Conservation (phyloP, 2,113 vertebrate genomes). For the Polyodon spathula region DNA sequence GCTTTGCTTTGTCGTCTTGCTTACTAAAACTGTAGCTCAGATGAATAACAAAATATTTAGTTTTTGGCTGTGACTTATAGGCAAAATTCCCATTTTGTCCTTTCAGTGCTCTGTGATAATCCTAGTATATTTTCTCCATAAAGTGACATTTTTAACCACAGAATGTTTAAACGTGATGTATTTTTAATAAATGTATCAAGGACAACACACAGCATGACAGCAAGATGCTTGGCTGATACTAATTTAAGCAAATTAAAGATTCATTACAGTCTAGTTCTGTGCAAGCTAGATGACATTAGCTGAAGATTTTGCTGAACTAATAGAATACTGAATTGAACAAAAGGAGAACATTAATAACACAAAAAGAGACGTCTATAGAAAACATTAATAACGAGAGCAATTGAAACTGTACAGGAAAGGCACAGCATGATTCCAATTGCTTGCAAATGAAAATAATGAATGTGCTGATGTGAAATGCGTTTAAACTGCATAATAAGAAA, state of each 20-base stretch:
- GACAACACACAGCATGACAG: no score
- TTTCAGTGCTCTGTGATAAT: no score
- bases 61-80: no score
- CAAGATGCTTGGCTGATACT: background rate
- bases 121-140: no score
- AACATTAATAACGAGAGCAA: slow-evolving; percentile 24
- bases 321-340: slow-evolving; percentile 14
- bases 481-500: no score
- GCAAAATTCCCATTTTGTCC: no score
- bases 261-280: background rate
- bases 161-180: no score
- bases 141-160: no score
- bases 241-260: background rate
- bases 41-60: no score
- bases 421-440: background rate
- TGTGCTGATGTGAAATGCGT: no score
- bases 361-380: slow-evolving; percentile 26
- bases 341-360: slow-evolving; percentile 9
- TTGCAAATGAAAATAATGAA: background rate
- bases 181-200: background rate
- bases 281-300: background rate
- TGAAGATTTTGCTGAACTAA: slow-evolving; percentile 10
- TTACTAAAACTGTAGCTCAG: no score
- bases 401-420: slow-evolving; percentile 6
- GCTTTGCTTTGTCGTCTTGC: no score